Percentiles rank a stretch among this genome's conserved stretches.
Evolutionary conservation across 1,140 invertebrate genomes (phyloP).

Genomic region (Phenacoccus solenopsis): DNA sequence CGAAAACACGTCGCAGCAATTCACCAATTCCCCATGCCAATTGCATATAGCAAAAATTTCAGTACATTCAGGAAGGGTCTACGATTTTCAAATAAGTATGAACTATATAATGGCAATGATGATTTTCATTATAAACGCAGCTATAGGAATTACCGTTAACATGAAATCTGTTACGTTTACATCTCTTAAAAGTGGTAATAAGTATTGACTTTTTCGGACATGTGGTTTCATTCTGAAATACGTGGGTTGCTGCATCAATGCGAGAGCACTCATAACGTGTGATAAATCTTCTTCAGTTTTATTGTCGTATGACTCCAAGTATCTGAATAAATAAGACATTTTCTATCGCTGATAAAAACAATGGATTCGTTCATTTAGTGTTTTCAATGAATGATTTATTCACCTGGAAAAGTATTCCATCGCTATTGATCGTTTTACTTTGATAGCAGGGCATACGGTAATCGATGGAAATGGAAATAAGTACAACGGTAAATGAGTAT

Average conservation of each 20-base stretch:
- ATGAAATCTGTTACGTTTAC: slow-evolving; percentile 25
- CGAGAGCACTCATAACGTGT: slow-evolving; percentile 24
- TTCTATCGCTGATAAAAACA: no score
- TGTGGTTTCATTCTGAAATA: slow-evolving; percentile 25
- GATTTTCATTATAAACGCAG: not conserved
- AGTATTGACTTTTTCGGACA: slow-evolving; percentile 5
- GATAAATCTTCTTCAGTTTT: slow-evolving; percentile 5
- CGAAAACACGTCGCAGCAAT: slow-evolving; percentile 26
- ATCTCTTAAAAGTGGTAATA: slow-evolving; percentile 19
- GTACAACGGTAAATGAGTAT: slow-evolving; percentile 29
- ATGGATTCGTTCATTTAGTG: no score
- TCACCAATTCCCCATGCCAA: slow-evolving; percentile 25
- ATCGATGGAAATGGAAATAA: slow-evolving; percentile 30
- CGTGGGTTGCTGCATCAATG: slow-evolving; percentile 27
- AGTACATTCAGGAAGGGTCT: slow-evolving; percentile 23
- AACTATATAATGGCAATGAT: no score
- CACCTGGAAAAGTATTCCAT: slow-evolving; percentile 27
- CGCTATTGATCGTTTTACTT: slow-evolving; percentile 26
- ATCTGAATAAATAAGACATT: slow-evolving; percentile 18
- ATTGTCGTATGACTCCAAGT: slow-evolving; percentile 5
- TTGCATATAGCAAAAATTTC: slow-evolving; percentile 26
- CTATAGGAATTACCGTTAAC: slow-evolving; percentile 20
- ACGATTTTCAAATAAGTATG: slow-evolving; percentile 20
- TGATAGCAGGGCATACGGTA: slow-evolving; percentile 29
- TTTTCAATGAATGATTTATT: not conserved